phyloP scores from a whole-genome alignment of 2,113 vertebrate species.

The Podiceps cristatus region DNA sequence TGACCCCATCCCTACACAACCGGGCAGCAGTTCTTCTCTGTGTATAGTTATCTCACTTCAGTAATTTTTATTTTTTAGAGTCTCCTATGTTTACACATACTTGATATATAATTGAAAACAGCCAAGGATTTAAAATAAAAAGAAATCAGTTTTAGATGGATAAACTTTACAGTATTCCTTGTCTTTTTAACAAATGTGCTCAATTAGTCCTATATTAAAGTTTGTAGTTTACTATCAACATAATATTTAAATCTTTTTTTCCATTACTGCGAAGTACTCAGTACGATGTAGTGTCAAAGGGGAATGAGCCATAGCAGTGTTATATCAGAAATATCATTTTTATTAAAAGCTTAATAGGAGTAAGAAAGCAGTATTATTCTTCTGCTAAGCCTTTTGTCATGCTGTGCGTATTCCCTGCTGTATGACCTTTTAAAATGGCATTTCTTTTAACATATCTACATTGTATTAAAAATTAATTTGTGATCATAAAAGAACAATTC shows the following conservation, averaged over 20 bases:
- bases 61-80: not conserved
- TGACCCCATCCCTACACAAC: too few species aligned
- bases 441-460: not conserved
- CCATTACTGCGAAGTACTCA: not conserved
- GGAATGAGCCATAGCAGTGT: not conserved
- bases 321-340: not conserved
- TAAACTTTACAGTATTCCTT: not conserved
- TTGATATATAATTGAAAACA: not conserved
- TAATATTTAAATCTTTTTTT: not conserved
- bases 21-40: not conserved
- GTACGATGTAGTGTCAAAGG: not conserved
- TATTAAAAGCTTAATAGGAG: not conserved
- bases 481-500: not conserved
- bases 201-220: not conserved
- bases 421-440: not conserved
- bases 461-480: not conserved
- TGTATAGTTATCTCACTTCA: not conserved
- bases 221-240: not conserved
- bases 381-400: not conserved
- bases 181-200: not conserved
- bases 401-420: not conserved
- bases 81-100: not conserved
- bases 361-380: not conserved
- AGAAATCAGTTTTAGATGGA: not conserved
- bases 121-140: not conserved